phyloP scores from a whole-genome alignment of 2,888 invertebrate species.

The Ariolimax columbianus region DNA sequence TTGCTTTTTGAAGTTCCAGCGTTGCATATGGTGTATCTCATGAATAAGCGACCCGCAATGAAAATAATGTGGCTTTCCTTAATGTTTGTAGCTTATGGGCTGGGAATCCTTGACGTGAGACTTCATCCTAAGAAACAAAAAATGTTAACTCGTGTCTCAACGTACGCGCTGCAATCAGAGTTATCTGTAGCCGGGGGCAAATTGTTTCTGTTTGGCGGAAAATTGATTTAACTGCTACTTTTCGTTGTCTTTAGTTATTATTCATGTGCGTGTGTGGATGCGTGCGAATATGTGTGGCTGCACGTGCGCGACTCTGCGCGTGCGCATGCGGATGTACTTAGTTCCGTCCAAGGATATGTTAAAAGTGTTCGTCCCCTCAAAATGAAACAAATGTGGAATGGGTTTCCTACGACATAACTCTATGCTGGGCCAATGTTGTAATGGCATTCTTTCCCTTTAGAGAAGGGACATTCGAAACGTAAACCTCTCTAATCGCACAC shows the following conservation, averaged over 20 bases:
- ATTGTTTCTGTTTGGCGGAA: neutral
- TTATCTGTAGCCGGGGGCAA: neutral
- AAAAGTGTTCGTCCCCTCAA: neutral
- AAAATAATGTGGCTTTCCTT: too few species aligned
- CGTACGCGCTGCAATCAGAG: neutral
- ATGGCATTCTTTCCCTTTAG: neutral
- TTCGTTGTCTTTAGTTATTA: neutral
- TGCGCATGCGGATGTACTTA: neutral
- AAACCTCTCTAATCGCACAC: neutral
- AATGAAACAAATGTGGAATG: neutral
- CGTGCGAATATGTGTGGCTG: too few species aligned
- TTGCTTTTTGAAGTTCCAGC: too few species aligned
- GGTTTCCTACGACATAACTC: neutral
- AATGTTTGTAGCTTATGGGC: too few species aligned
- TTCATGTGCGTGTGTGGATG: neutral
- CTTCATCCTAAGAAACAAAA: neutral
- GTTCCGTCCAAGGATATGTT: neutral
- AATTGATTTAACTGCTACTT: neutral
- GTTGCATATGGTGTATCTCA: too few species aligned
- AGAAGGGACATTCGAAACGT: neutral
- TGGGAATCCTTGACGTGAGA: too few species aligned
- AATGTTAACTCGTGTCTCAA: neutral
- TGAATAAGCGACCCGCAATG: too few species aligned
- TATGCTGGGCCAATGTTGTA: neutral
- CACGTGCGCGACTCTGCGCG: neutral